Evolutionary conservation across 2,113 vertebrate species (phyloP).

Genomic region (Hippoglossus stenolepis): DNA sequence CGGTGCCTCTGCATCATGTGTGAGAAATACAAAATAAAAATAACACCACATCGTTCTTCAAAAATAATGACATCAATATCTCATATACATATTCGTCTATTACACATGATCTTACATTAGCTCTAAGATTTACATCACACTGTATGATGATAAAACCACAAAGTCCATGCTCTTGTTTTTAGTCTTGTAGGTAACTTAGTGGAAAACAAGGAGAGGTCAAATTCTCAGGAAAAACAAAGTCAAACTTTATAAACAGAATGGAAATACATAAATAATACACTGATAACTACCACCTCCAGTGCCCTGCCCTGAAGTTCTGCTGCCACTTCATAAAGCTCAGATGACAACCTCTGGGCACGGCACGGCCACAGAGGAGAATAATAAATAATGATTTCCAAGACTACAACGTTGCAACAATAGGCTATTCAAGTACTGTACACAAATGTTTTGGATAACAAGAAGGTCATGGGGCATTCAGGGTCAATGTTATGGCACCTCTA

Average conservation of each 20-base stretch:
- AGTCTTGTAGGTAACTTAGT: neutral
- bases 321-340: neutral
- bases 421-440: constrained; percentile 36
- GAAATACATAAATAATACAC: constrained; percentile 13
- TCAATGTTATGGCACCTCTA: constrained; percentile 61
- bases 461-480: constrained; percentile 34
- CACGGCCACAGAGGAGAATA: constrained; percentile 14
- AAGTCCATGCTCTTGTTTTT: constrained; percentile 36
- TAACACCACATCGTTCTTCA: constrained; percentile 14
- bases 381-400: constrained; percentile 4
- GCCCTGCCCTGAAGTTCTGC: neutral
- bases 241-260: constrained; percentile 7
- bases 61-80: constrained; percentile 47
- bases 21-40: constrained; percentile 29
- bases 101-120: constrained; percentile 23
- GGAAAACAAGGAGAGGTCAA: constrained; percentile 3
- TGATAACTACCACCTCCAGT: neutral
- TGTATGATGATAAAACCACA: constrained; percentile 37
- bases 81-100: constrained; percentile 24
- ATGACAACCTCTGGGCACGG: neutral
- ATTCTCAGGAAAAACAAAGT: constrained; percentile 4
- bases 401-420: constrained; percentile 29
- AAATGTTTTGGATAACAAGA: constrained; percentile 19
- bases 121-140: constrained; percentile 27
- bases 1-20: neutral